phyloP scores from a whole-genome alignment of 2,888 invertebrate genomes.

The Cheilosia vulpina region DNA sequence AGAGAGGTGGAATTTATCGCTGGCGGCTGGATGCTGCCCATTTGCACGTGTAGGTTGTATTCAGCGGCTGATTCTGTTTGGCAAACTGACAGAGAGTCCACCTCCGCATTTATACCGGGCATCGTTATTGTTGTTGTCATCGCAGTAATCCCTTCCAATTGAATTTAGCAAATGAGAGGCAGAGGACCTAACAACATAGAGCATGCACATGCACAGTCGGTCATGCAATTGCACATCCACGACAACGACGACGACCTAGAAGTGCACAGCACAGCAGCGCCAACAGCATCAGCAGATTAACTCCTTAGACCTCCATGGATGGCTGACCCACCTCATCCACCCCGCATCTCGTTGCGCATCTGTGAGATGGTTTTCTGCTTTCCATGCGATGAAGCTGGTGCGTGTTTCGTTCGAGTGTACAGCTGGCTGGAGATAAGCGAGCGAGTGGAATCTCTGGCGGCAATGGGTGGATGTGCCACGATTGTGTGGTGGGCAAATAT shows the following conservation, averaged over 20 bases:
- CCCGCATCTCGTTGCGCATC: slow-evolving; percentile 18
- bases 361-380: slow-evolving; percentile 44
- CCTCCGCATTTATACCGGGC: slow-evolving; percentile 56
- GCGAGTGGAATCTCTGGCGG: neutral
- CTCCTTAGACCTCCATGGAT: slow-evolving; percentile 69
- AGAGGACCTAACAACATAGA: slow-evolving; percentile 60
- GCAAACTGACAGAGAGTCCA: slow-evolving; percentile 73
- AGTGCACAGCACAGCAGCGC: slow-evolving; percentile 60
- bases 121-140: slow-evolving; percentile 65
- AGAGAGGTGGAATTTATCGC: slow-evolving; percentile 60
- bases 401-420: slow-evolving; percentile 51
- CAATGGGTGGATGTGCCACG: slow-evolving; percentile 59
- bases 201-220: slow-evolving; percentile 48
- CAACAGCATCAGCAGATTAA: slow-evolving; percentile 74
- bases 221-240: slow-evolving; percentile 36
- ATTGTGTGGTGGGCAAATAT: slow-evolving; percentile 70
- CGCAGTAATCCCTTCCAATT: slow-evolving; percentile 69
- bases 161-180: slow-evolving; percentile 71
- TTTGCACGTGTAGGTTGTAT: slow-evolving; percentile 71
- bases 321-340: slow-evolving; percentile 53
- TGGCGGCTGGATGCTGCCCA: slow-evolving; percentile 62
- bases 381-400: slow-evolving; percentile 55
- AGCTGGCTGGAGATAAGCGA: slow-evolving; percentile 26
- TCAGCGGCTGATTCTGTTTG: slow-evolving; percentile 66
- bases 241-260: slow-evolving; percentile 26